Conservation (phyloP, 2,113 vertebrate genomes). For the Reinhardtius hippoglossoides region DNA sequence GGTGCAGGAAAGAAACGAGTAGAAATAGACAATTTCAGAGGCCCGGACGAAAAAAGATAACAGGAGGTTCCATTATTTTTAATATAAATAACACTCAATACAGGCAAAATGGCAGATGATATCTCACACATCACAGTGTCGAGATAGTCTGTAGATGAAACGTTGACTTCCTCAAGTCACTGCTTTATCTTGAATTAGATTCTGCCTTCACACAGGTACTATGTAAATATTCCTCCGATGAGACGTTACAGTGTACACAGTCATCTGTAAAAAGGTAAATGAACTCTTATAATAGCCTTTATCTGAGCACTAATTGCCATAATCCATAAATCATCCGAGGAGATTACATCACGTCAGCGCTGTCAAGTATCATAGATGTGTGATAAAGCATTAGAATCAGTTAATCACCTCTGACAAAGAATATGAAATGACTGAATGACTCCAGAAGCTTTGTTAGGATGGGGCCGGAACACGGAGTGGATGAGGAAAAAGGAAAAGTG, state of each 20-base stretch:
- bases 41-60: conserved; percentile 23
- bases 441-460: conserved; percentile 43
- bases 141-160: conserved; percentile 38
- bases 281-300: conserved; percentile 68
- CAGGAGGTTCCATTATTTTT: conserved; percentile 23
- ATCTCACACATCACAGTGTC: conserved; percentile 38
- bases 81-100: conserved; percentile 33
- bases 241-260: conserved; percentile 28
- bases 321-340: conserved; percentile 67
- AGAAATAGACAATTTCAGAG: conserved; percentile 23
- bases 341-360: conserved; percentile 66
- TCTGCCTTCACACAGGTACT: conserved; percentile 30
- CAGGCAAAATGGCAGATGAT: conserved; percentile 45
- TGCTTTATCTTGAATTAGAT: conserved; percentile 38
- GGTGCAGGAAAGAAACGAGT: not conserved
- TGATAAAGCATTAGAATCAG: conserved; percentile 50
- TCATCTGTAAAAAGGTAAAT: conserved; percentile 48
- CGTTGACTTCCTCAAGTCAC: conserved; percentile 33
- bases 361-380: conserved; percentile 63
- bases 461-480: conserved; percentile 33
- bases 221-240: conserved; percentile 42
- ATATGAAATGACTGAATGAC: conserved; percentile 42
- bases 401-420: conserved; percentile 59
- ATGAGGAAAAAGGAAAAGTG: conserved; percentile 8
- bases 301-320: conserved; percentile 67